Conservation (phyloP, 2,113 vertebrate genomes). For the Aleadryas rufinucha region DNA sequence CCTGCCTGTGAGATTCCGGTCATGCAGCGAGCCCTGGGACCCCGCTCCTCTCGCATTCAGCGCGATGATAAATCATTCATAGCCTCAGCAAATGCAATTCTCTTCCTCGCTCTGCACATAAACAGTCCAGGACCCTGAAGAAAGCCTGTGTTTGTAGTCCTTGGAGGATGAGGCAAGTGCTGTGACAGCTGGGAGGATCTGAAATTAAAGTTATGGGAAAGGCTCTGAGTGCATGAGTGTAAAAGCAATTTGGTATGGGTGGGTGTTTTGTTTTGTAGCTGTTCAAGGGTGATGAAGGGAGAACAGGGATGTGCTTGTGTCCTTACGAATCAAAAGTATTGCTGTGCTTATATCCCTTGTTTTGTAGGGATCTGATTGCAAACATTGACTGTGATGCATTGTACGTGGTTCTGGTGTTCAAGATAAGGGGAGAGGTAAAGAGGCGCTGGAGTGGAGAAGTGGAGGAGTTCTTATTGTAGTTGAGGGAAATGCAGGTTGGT, state of each 20-base stretch:
- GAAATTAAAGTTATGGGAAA: conserved; percentile 15
- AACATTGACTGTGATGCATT: not conserved
- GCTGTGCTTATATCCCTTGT: not conserved
- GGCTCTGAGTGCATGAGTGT: not conserved
- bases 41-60: conserved; percentile 35
- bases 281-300: not conserved
- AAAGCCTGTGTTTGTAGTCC: conserved; percentile 33
- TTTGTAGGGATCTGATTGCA: not conserved
- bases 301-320: not conserved
- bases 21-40: conserved; percentile 41
- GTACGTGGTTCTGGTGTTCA: not conserved
- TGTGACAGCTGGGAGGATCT: conserved; percentile 19
- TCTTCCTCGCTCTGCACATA: not conserved
- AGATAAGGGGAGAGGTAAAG: not conserved
- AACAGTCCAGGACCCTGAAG: conserved; percentile 28
- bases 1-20: conserved; percentile 14
- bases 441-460: not conserved
- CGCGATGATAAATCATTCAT: conserved; percentile 62
- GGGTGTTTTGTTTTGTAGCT: not conserved
- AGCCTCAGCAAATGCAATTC: conserved; percentile 35
- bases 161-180: conserved; percentile 11
- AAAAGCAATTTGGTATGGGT: not conserved
- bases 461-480: not conserved
- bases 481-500: accelerated
- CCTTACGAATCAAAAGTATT: not conserved